phyloP scores from a whole-genome alignment of 2,888 invertebrate species.

The Iselma pallidipennis region DNA sequence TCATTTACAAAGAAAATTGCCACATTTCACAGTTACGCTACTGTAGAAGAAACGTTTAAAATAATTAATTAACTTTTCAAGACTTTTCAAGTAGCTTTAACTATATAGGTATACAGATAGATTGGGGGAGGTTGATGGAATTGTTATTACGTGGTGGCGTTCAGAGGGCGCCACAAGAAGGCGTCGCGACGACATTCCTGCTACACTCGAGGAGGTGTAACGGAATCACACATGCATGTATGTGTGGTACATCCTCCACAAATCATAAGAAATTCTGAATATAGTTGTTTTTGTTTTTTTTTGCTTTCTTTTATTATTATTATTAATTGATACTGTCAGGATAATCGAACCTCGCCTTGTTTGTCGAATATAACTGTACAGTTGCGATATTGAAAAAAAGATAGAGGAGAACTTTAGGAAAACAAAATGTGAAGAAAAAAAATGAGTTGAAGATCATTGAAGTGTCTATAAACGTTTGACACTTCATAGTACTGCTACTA shows the following conservation, averaged over 20 bases:
- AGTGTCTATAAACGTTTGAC: slow-evolving; percentile 6
- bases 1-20: not conserved
- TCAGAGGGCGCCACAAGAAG: slow-evolving; percentile 49
- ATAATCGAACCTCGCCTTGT: not conserved
- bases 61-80: slow-evolving; percentile 54
- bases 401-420: not conserved
- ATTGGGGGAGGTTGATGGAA: slow-evolving; percentile 30
- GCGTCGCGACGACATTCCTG: slow-evolving; percentile 46
- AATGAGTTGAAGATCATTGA: not conserved
- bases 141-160: slow-evolving; percentile 41
- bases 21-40: slow-evolving; percentile 5
- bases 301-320: slow-evolving; percentile 7
- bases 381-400: not conserved
- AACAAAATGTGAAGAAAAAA: not conserved
- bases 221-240: too few relatives aligned
- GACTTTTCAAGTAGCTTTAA: slow-evolving; percentile 49
- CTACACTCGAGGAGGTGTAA: slow-evolving; percentile 28
- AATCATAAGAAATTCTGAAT: too few relatives aligned
- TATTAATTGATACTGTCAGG: slow-evolving; percentile 3
- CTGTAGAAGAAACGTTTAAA: slow-evolving; percentile 45
- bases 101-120: slow-evolving; percentile 19
- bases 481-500: slow-evolving; percentile 26
- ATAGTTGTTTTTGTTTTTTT: too few relatives aligned
- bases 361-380: not conserved
- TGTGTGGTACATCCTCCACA: too few relatives aligned